phyloP scores from a whole-genome alignment of 2,797 vertebrate genomes.

The Sebastes oblongus region DNA sequence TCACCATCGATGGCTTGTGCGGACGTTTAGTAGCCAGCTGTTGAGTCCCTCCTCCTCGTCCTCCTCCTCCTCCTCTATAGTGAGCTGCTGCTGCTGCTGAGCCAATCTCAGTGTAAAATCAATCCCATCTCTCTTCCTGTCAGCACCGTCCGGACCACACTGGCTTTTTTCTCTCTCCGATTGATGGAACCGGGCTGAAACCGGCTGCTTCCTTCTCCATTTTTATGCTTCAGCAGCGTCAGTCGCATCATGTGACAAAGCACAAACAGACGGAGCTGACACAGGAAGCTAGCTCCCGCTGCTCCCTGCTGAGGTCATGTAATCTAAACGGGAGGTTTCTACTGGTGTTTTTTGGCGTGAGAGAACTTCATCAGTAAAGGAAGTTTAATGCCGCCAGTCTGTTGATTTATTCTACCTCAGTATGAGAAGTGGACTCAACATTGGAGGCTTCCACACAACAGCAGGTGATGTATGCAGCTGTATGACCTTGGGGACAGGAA shows the following conservation, averaged over 20 bases:
- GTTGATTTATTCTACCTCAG: not conserved
- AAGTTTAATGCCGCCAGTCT: not conserved
- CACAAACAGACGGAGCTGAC: conserved; percentile 33
- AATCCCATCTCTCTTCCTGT: conserved; percentile 40
- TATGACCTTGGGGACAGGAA: not conserved
- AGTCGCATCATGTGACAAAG: not conserved
- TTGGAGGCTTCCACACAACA: not conserved
- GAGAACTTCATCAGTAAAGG: not conserved
- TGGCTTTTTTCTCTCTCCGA: conserved; percentile 10
- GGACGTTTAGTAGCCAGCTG: not conserved
- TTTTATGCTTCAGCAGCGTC: conserved; percentile 26
- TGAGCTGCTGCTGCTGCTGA: conserved; percentile 9
- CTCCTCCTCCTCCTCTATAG: not conserved
- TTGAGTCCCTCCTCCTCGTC: not conserved
- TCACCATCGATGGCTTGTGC: not conserved
- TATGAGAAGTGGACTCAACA: not conserved
- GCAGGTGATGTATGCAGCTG: not conserved
- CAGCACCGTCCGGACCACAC: conserved; percentile 4
- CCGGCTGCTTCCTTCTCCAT: not conserved
- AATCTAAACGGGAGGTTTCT: not conserved
- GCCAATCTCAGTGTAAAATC: conserved; percentile 23
- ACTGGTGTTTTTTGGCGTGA: not conserved
- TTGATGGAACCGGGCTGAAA: conserved; percentile 1
- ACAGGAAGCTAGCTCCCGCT: not conserved
- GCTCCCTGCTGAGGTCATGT: not conserved